Conservation (phyloP, 2,888 invertebrate species). For the Rhingia rostrata region DNA sequence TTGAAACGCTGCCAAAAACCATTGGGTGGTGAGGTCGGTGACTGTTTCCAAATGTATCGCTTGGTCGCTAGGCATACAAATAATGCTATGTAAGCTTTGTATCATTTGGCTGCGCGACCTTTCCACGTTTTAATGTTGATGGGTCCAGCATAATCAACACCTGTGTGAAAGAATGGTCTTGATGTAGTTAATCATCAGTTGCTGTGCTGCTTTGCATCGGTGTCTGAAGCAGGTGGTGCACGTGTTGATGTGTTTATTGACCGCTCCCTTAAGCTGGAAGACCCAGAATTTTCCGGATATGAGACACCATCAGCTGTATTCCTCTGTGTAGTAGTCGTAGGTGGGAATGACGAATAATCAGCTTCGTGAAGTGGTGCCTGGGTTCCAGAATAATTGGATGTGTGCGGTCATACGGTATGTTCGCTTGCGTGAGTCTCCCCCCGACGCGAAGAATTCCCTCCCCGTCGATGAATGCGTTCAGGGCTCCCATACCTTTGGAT, state of each 20-base stretch:
- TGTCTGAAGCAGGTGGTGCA: neutral
- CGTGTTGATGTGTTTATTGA: neutral
- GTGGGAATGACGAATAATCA: neutral
- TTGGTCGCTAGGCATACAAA: too few species aligned
- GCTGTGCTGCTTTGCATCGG: neutral
- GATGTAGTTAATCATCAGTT: neutral
- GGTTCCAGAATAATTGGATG: neutral
- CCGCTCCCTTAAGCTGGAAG: too few species aligned
- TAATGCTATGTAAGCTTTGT: too few species aligned
- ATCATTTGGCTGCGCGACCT: too few species aligned
- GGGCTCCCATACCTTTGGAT: neutral
- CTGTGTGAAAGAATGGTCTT: constrained; percentile 57
- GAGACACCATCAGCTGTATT: constrained; percentile 1
- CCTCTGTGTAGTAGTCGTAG: constrained; percentile 10
- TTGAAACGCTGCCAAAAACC: too few species aligned
- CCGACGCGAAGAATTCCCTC: too few species aligned
- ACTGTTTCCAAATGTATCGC: too few species aligned
- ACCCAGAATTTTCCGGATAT: constrained; percentile 19
- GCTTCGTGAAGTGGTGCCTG: neutral
- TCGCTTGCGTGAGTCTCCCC: too few species aligned
- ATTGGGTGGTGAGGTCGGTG: too few species aligned
- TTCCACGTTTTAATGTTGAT: too few species aligned
- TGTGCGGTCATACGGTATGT: too few species aligned
- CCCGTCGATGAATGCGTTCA: too few species aligned
- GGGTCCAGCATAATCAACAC: constrained; percentile 71